phyloP scores from a whole-genome alignment of 35 echinoderm and acorn worm genomes.

The Apostichopus parvimensis region DNA sequence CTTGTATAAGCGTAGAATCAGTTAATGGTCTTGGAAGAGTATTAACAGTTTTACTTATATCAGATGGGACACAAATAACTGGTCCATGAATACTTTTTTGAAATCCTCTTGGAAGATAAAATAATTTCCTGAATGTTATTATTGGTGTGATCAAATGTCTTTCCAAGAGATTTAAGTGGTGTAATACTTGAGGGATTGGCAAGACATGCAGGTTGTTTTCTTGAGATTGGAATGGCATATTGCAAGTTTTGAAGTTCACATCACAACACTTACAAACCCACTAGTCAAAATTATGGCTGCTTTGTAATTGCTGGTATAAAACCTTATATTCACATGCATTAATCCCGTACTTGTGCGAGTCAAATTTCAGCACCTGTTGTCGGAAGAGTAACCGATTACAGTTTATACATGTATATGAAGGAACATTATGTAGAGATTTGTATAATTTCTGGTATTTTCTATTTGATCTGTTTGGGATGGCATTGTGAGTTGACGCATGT shows the following conservation, averaged over 20 bases:
- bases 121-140: conserved; percentile 2
- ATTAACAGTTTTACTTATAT: not conserved
- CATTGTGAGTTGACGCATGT: too few relatives aligned
- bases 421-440: too few relatives aligned
- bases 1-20: not conserved
- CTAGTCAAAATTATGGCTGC: not conserved
- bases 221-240: not conserved
- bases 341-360: too few relatives aligned
- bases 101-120: not conserved
- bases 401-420: too few relatives aligned
- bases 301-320: not conserved
- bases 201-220: not conserved
- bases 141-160: conserved; percentile 22
- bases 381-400: not conserved
- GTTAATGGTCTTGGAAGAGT: not conserved
- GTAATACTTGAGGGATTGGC: not conserved
- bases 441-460: too few relatives aligned
- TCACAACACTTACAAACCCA: not conserved
- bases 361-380: conserved; percentile 24
- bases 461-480: too few relatives aligned
- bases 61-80: not conserved
- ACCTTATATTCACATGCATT: not conserved
- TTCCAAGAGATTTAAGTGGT: conserved; percentile 13
- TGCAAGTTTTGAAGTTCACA: not conserved
- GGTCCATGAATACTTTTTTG: conserved; percentile 10